These are phyloP conservation scores for Episyrphus balteatus DNA, from an alignment of 1,140 invertebrate genomes.

Conservation along the genomic window DNA sequence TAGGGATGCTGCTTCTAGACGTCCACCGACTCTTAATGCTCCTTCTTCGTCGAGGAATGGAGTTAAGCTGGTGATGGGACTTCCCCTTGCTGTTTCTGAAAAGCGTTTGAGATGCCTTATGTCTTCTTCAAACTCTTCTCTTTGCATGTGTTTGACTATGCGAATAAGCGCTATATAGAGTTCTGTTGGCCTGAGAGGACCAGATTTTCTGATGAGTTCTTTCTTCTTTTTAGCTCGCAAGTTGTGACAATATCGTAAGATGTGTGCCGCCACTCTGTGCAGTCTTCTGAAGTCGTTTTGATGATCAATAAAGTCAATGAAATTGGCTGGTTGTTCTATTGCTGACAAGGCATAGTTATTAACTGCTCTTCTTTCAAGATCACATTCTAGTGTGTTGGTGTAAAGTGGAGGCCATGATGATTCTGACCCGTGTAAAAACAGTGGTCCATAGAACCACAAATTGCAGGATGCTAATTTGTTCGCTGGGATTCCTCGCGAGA, in stretches of 20 bases:
- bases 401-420: neutral
- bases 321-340: neutral
- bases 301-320: neutral
- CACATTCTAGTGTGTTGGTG: neutral
- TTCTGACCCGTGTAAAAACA: neutral
- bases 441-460: slow-evolving; percentile 2
- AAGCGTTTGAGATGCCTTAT: neutral
- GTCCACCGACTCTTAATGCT: slow-evolving; percentile 34
- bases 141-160: neutral
- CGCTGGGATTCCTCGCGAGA: slow-evolving; percentile 4
- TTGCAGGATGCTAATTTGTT: neutral
- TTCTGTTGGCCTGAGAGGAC: neutral
- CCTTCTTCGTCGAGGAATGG: slow-evolving; percentile 32
- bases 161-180: neutral
- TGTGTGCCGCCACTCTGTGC: neutral
- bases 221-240: neutral
- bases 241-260: neutral
- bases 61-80: slow-evolving; percentile 9
- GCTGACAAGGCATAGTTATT: neutral
- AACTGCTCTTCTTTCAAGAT: neutral
- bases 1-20: slow-evolving; percentile 23
- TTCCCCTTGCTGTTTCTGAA: neutral
- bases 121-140: neutral
- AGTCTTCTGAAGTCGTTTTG: slow-evolving; percentile 1
- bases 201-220: neutral